These are phyloP conservation scores for Apoda limacodes DNA, from an alignment of 2,888 invertebrate species.

Conservation along the genomic window DNA sequence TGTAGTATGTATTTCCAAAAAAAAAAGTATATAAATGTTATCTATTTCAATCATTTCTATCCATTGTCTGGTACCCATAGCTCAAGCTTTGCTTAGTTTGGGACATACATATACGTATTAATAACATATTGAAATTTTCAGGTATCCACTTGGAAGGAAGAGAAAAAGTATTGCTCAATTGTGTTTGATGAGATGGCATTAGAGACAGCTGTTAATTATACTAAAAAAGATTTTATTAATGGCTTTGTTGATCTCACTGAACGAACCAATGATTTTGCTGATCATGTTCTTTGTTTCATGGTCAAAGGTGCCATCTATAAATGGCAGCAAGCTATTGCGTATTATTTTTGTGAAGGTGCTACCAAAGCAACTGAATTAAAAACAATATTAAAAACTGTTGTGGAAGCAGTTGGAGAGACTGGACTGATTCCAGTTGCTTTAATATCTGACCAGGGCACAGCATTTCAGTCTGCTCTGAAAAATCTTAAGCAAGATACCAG, in stretches of 20 bases:
- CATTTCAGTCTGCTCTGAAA: constrained; percentile 5
- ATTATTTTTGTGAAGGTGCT: constrained; percentile 7
- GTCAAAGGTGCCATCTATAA: constrained; percentile 1
- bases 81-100: too few species aligned
- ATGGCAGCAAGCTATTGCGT: constrained; percentile 6
- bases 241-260: constrained; percentile 1
- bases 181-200: neutral
- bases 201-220: neutral
- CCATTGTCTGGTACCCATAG: too few species aligned
- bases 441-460: constrained; percentile 6
- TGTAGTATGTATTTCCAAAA: neutral
- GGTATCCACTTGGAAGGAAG: too few species aligned
- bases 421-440: constrained; percentile 5
- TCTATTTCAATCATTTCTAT: too few species aligned
- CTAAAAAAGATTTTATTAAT: constrained; percentile 1
- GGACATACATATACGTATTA: too few species aligned
- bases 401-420: constrained; percentile 1
- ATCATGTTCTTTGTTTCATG: neutral
- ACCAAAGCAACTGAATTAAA: constrained; percentile 1
- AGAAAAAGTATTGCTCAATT: too few species aligned
- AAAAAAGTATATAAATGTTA: too few species aligned
- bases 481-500: too few species aligned
- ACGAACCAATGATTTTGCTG: constrained; percentile 1
- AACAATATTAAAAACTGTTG: constrained; percentile 1
- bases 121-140: too few species aligned